Evolutionary conservation across 35 echinoderm and acorn worm species (phyloP).

Genomic region (Apostichopus parvimensis): DNA sequence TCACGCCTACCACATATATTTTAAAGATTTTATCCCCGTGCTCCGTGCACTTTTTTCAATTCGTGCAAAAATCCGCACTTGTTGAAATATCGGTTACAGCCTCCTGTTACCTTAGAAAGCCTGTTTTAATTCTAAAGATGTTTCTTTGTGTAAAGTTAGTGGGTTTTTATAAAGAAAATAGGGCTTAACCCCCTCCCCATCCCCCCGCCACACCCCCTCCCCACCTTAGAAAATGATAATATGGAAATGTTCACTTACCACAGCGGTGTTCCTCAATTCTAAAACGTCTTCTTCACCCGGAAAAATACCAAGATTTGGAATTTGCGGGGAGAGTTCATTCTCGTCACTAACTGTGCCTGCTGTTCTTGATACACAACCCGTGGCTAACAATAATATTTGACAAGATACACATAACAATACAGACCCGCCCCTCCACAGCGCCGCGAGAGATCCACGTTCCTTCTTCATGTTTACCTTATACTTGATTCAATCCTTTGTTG

Average conservation of each 20-base stretch:
- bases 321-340: not conserved
- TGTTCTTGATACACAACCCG: conserved; percentile 20
- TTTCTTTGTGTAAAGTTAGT: too few relatives aligned
- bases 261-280: not conserved
- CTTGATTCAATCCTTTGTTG: not conserved
- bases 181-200: not conserved
- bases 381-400: not conserved
- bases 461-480: not conserved
- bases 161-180: too few relatives aligned
- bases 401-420: not conserved
- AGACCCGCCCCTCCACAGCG: not conserved
- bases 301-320: not conserved
- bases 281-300: conserved; percentile 22
- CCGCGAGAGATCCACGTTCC: not conserved
- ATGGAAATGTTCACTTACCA: conserved; percentile 5
- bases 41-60: too few relatives aligned
- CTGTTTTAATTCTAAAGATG: too few relatives aligned
- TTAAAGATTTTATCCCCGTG: too few relatives aligned
- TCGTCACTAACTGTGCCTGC: not conserved
- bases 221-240: not conserved
- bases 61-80: too few relatives aligned
- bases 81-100: too few relatives aligned
- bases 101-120: too few relatives aligned
- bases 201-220: too few relatives aligned
- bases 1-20: too few relatives aligned